Base-by-base conservation (phyloP, 1,140 invertebrate genomes). In the Pristionchus pacificus region DNA sequence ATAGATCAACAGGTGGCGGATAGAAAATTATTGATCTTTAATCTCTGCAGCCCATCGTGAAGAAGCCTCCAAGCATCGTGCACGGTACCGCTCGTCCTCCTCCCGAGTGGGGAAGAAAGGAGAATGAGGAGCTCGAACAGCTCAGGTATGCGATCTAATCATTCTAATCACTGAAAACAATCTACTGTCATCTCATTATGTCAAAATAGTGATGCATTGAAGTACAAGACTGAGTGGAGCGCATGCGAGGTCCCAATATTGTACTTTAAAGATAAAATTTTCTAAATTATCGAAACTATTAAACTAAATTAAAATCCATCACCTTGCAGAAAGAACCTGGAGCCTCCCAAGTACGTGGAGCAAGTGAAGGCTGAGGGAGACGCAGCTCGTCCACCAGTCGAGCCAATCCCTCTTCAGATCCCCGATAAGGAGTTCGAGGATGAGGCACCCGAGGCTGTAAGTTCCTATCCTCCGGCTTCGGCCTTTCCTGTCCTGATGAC, bases 341-440 rank as follows among this genome's bases (percentile, higher is more conserved):
- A 70, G 62, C 74, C 79, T 25, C 76, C 80, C 31, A 82, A 83
- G 55, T 81, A 81, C 69, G 80, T 82, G 24, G 81, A 83, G 25
- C 60, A 78, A 60, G 69, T 77, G 13, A 79, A 83, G 30, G 66
- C 78, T 1, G 75, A 78, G 58, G 79, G 76, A 24, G 78, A 78
- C 49, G 59, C 74, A 24, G 66, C 72, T 83, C 91, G 91, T 85
- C 75, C 74, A 14, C 75, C 72, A 27, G 74, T 77, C 49, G 71
- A 59, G 29, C 15, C 30, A 38, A 66, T 74, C 68, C 75, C 75
- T 33, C 74, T 75, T 30, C 15, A 24, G 2, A 14, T 75, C 25
- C 74, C 74, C 65, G 60, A 72, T 32, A 70, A 59, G 30, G 71
- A 73, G 19, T 73, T 68, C 38, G 71, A 73, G 24, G 66, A 71